Base-by-base conservation (phyloP, 2,113 vertebrate species). In the Petrocephalus microphthalmus region DNA sequence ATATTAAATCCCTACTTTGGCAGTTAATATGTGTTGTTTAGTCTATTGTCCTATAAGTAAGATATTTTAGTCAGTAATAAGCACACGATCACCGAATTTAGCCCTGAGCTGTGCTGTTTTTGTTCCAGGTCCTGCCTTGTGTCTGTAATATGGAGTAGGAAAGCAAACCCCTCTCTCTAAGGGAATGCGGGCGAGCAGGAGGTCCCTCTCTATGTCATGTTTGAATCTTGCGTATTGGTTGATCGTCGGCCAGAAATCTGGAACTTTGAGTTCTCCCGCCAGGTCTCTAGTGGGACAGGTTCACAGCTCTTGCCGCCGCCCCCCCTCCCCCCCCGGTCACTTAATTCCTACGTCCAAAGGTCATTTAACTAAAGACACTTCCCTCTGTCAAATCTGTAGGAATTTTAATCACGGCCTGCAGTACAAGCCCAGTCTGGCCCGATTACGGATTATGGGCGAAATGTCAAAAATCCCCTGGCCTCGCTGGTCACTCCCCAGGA, bases 211-310 rank as follows among this genome's bases (percentile, higher is more conserved):
- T 45, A 5, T 84, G 54, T 60, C 45, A 33, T 47, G 22, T 88
- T 84, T 60, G 87, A 88, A 84, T 25, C 54, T 57, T 88, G 87
- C 11, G n/a, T 49, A 33, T 88, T 11, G 15, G 42, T 67, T 88
- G 37, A 88, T 81, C 17, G 7, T 47, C 29, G 56, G 87, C 87
- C 81, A 88, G 54, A 49, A 25, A 81, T 54, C 20, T 42, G 15
- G 81, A 42, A 37, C 33, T 85, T 17, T 22, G 29, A 51, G 33
- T 13, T 49, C 20, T 57, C 56, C 47, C 49, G 81, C 19, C 25
- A 8, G 25, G 88, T 88, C 88, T 52, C 29, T 15, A n/a, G 29
- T 2, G 25, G 56, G 88, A 42, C n/a, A 51, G 54, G 37, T 71
- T 45, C 22, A n/a, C 4, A 74, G 37, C 67, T 13, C 25, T 15